A percentile compares a stretch with the other conserved stretches of the same genome.
phyloP scores from a whole-genome alignment of 2,888 invertebrate species.

The Sminthurides aquaticus region DNA sequence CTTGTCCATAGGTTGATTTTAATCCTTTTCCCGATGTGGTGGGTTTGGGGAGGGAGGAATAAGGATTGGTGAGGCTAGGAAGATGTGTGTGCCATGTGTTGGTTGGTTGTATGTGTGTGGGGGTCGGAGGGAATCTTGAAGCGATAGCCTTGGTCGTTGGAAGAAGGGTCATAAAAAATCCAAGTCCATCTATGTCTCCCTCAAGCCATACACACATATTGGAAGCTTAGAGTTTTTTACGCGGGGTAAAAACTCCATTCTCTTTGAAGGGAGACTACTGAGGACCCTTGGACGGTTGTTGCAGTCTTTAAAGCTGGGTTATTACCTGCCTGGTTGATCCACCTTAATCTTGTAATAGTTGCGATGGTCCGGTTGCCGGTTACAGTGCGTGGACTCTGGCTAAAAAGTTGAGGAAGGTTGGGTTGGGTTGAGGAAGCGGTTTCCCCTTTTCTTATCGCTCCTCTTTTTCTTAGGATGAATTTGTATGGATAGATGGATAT shows the following conservation, averaged over 20 bases:
- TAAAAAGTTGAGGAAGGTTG: constrained; percentile 23
- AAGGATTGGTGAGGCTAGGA: too few species aligned
- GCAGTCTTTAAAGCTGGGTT: too few species aligned
- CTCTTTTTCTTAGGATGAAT: constrained; percentile 13
- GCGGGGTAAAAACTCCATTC: too few species aligned
- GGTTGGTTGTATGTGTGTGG: too few species aligned
- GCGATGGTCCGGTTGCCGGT: background rate
- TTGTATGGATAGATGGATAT: constrained; percentile 8
- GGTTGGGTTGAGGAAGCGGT: constrained; percentile 22
- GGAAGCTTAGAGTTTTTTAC: background rate
- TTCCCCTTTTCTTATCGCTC: constrained; percentile 10
- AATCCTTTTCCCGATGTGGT: constrained; percentile 19
- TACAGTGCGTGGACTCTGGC: constrained; percentile 5
- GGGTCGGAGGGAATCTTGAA: background rate
- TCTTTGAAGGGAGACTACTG: too few species aligned
- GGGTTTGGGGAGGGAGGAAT: background rate
- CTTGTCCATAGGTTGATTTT: constrained; percentile 21
- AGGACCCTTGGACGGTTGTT: too few species aligned
- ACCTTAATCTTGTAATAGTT: constrained; percentile 25
- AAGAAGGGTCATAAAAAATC: constrained; percentile 26
- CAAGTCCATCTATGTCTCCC: constrained; percentile 22
- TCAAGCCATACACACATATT: constrained; percentile 11
- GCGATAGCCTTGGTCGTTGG: constrained; percentile 22
- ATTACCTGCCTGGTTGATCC: constrained; percentile 14
- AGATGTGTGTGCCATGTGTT: too few species aligned